phyloP scores from a whole-genome alignment of 1,140 invertebrate species.

The Dendroctonus ponderosae region DNA sequence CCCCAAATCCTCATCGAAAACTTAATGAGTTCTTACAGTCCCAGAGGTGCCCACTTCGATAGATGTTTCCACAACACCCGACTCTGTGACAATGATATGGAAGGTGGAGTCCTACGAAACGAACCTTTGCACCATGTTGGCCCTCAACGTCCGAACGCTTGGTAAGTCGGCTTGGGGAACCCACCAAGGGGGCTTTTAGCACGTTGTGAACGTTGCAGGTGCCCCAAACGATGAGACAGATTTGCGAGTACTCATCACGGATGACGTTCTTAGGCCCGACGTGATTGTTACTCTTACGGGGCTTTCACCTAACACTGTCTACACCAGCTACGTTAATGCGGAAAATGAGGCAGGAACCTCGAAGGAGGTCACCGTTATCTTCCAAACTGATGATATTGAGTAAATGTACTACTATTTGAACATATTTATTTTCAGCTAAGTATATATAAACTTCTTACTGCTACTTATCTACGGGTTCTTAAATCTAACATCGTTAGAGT shows the following conservation, averaged over 20 bases:
- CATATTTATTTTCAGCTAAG: no score
- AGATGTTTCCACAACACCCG: background rate
- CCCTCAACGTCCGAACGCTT: slow-evolving; percentile 1
- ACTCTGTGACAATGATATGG: slow-evolving; percentile 12
- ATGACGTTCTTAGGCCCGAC: slow-evolving; percentile 2
- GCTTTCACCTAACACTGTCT: slow-evolving; percentile 5
- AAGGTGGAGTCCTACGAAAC: background rate
- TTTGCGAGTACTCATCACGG: slow-evolving; percentile 1
- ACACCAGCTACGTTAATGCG: slow-evolving; percentile 2
- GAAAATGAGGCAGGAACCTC: slow-evolving; percentile 12
- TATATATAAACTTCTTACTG: no score
- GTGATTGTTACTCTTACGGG: slow-evolving; percentile 11
- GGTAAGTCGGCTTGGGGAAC: background rate
- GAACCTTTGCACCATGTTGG: slow-evolving; percentile 3
- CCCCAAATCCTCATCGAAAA: background rate
- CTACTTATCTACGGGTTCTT: no score
- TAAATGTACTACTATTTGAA: no score
- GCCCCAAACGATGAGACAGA: background rate
- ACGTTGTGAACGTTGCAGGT: background rate
- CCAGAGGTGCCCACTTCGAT: background rate
- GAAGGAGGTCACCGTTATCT: slow-evolving; percentile 9
- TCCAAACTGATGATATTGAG: slow-evolving; percentile 3
- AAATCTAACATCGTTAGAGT: no score
- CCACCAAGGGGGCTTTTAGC: background rate
- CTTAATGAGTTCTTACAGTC: background rate